Base-by-base conservation (phyloP, 2,113 vertebrate genomes). In the Euleptes europaea region DNA sequence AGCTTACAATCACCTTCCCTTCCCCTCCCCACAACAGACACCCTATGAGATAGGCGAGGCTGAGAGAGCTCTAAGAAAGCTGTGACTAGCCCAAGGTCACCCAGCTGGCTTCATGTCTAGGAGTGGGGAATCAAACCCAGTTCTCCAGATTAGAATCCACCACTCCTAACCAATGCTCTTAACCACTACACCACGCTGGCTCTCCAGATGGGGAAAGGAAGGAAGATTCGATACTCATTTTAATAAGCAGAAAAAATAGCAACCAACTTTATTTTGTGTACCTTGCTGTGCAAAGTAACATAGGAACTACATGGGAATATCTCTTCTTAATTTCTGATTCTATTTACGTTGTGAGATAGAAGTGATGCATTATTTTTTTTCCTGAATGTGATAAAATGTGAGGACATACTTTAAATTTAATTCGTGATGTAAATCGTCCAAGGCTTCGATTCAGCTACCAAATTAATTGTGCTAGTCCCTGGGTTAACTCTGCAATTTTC, bases 401-500 rank as follows among this genome's bases (percentile, higher is more conserved):
- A 11, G 13, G 31, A 75, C 33, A 6, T n/a, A 73, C 57, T 87
- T 78, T 75, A 82, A 49, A 26, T 65, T 17, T 73, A 42, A n/a
- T 6, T 28, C 38, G 8, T 23, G 49, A 4, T 7, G 3, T 8
- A 21, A 33, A 33, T 47, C 28, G 66, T 65, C 79, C 49, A 60
- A 23, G 13, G 21, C 54, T 82, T 54, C 84, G 60, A 13, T 35
- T 21, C 73, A 65, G 83, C 4, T 33, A 17, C 51, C 69, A 63
- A 54, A 76, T 88, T 85, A 26, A 76, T 85, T 86, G 69, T 63
- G 21, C 76, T 54, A 31, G 15, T 73, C 17, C 54, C 65, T 44
- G 0, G 1, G 40, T 9, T 81, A 83, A 78, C 86, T 26, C 66
- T n/a, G 54, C 44, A 47, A 5, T 82, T 85, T 85, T 77, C 70